Conservation (phyloP, 1,140 invertebrate species). For the Homalodisca vitripennis region DNA sequence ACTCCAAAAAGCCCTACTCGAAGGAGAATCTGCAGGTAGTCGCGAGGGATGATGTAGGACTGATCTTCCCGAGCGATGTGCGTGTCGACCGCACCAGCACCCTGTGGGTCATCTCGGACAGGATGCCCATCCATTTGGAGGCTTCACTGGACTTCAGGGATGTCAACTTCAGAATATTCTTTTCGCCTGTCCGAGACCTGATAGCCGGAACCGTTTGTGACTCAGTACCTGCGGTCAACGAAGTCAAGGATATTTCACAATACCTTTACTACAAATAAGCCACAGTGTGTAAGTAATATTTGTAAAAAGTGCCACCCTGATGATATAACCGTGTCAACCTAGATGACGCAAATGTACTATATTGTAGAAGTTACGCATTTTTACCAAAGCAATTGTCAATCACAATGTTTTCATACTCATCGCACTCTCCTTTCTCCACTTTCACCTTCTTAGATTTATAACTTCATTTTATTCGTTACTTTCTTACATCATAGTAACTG, state of each 20-base stretch:
- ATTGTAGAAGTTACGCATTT: too few species aligned
- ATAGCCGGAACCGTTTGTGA: slow-evolving; percentile 72
- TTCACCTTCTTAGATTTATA: too few species aligned
- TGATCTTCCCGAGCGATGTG: slow-evolving; percentile 76
- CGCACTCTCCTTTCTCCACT: too few species aligned
- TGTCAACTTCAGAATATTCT: slow-evolving; percentile 74
- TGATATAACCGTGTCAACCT: too few species aligned
- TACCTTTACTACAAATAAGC: background rate
- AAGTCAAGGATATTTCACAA: background rate
- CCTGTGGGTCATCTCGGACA: slow-evolving; percentile 75
- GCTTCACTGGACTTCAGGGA: slow-evolving; percentile 70
- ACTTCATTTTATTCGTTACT: too few species aligned
- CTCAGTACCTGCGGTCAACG: background rate
- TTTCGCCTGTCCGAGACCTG: slow-evolving; percentile 60
- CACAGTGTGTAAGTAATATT: too few species aligned
- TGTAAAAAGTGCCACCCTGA: too few species aligned
- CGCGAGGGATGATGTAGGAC: slow-evolving; percentile 68
- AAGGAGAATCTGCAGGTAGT: slow-evolving; percentile 54
- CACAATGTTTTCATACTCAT: too few species aligned
- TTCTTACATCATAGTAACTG: too few species aligned
- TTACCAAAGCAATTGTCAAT: too few species aligned
- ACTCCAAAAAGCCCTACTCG: slow-evolving; percentile 60
- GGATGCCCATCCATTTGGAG: slow-evolving; percentile 74
- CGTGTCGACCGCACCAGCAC: slow-evolving; percentile 63
- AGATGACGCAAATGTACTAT: too few species aligned